Percentiles rank a stretch among this genome's conserved stretches.
phyloP scores from a whole-genome alignment of 30 jellyfish, hydroid and myxozoan species.

The Euphysa ruthae region DNA sequence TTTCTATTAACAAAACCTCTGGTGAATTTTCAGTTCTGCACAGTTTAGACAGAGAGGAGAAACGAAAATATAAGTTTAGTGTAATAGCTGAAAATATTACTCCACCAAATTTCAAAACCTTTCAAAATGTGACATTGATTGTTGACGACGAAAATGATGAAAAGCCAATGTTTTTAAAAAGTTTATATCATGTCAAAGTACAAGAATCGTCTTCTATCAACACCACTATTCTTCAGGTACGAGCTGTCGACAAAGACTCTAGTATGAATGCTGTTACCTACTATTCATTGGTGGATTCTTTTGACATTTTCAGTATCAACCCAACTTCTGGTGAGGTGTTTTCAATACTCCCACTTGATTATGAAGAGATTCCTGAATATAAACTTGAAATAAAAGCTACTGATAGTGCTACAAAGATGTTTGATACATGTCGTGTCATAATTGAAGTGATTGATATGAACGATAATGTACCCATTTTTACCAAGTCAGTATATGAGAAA shows the following conservation, averaged over 20 bases:
- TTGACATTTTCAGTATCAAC: conserved; percentile 51
- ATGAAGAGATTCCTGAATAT: conserved; percentile 37
- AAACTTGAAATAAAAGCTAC: conserved; percentile 64
- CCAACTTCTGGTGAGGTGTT: conserved; percentile 46
- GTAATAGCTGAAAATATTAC: conserved; percentile 59
- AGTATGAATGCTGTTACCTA: conserved; percentile 51
- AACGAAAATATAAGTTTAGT: conserved; percentile 31
- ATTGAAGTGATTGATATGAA: conserved; percentile 57
- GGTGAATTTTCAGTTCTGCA: conserved; percentile 46
- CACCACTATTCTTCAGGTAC: conserved; percentile 36
- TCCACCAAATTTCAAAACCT: conserved; percentile 53
- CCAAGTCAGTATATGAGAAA: conserved; percentile 46
- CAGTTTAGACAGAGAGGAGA: conserved; percentile 61
- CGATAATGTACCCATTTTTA: conserved; percentile 78
- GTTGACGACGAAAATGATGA: conserved; percentile 81
- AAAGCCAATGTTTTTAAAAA: conserved; percentile 47
- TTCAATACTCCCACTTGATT: conserved; percentile 54
- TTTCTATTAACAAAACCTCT: conserved; percentile 36
- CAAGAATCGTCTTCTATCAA: conserved; percentile 53
- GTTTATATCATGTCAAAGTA: conserved; percentile 29
- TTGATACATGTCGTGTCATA: conserved; percentile 51
- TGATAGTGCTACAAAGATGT: neutral
- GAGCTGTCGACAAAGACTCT: conserved; percentile 76
- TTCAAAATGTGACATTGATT: conserved; percentile 54
- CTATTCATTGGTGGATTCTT: conserved; percentile 38